phyloP scores from a whole-genome alignment of 92 coral and sea anemone genomes.

The Paramuricea clavata region DNA sequence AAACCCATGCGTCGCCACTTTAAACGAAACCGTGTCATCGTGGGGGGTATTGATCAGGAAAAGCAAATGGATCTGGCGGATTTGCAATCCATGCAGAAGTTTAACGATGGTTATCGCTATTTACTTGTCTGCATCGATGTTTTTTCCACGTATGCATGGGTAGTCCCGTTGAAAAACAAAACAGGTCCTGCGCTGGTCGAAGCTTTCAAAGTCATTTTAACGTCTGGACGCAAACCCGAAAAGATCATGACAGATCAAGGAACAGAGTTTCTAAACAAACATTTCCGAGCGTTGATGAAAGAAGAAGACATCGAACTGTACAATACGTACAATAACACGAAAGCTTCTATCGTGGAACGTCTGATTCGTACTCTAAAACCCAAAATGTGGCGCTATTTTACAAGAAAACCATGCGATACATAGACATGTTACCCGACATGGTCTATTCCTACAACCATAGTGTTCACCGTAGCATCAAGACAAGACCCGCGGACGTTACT shows the following conservation, averaged over 20 bases:
- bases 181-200: neutral
- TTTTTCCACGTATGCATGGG: slow-evolving; percentile 55
- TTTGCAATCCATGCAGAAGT: neutral
- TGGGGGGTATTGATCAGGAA: slow-evolving; percentile 13
- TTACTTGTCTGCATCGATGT: slow-evolving; percentile 22
- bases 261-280: slow-evolving; percentile 20
- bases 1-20: slow-evolving; percentile 1
- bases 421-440: slow-evolving; percentile 45
- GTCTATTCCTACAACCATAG: slow-evolving; percentile 46
- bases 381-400: slow-evolving; percentile 45
- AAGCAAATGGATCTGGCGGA: slow-evolving; percentile 16
- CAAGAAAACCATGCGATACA: slow-evolving; percentile 41
- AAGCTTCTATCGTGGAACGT: slow-evolving; percentile 37
- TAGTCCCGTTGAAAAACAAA: slow-evolving; percentile 9
- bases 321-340: slow-evolving; percentile 42
- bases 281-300: neutral
- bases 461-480: slow-evolving; percentile 52
- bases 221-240: no score
- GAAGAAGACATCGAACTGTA: neutral
- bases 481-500: slow-evolving; percentile 50
- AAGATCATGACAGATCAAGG: no score
- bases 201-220: slow-evolving; percentile 1
- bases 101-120: neutral
- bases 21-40: neutral
- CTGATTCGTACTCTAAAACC: slow-evolving; percentile 35